These are phyloP conservation scores for Boloria selene DNA, from an alignment of 2,888 invertebrate genomes.

Conservation along the genomic window DNA sequence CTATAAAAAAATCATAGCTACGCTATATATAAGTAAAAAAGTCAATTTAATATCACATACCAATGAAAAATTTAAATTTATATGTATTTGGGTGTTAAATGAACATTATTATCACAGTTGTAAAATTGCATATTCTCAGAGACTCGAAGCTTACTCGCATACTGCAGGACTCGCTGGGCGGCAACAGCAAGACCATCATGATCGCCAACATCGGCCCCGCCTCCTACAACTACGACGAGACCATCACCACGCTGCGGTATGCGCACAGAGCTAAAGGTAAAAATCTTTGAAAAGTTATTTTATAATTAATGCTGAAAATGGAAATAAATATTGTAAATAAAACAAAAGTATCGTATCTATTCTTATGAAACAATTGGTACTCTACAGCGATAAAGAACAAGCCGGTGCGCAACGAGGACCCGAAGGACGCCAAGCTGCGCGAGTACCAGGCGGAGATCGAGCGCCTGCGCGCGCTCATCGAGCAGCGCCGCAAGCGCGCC, in stretches of 20 bases:
- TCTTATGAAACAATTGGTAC: background rate
- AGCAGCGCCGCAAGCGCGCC: slow-evolving; percentile 57
- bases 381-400: slow-evolving; percentile 95
- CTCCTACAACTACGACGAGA: slow-evolving; percentile 98
- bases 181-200: slow-evolving; percentile 99
- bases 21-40: no score
- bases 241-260: slow-evolving; percentile 96
- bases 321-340: no score
- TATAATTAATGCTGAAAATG: no score
- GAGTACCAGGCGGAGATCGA: slow-evolving; percentile 98
- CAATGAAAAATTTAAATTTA: no score
- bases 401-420: slow-evolving; percentile 99
- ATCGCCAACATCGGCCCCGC: slow-evolving; percentile 99
- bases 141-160: slow-evolving; percentile 98
- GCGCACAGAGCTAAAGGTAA: slow-evolving; percentile 96
- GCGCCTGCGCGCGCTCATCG: slow-evolving; percentile 81
- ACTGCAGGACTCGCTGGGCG: slow-evolving; percentile 98
- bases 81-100: background rate
- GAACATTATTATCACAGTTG: background rate
- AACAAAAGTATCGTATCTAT: no score
- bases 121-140: slow-evolving; percentile 62
- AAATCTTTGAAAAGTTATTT: no score
- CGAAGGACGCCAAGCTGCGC: slow-evolving; percentile 97
- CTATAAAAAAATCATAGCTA: no score
- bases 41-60: no score